Evolutionary conservation across 2,113 vertebrate species (phyloP), one percentile per base, ranked within the genome.

Genomic region (Hyperopisus bebe): DNA sequence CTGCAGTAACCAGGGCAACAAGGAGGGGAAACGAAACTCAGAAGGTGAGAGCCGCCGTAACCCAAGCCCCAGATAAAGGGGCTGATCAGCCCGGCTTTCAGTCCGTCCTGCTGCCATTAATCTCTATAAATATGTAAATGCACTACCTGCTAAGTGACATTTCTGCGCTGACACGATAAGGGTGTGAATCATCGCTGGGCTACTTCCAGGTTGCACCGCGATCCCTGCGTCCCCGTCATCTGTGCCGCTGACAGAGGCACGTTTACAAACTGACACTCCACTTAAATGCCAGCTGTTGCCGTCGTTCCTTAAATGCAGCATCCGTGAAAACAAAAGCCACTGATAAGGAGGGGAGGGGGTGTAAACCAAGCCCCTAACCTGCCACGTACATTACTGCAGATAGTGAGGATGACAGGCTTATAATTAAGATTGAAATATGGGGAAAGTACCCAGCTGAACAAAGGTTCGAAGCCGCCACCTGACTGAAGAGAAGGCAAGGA

Each of bases 81-180:
- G 7, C 87, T 66, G 80, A 44, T 7, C 42, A 46, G 19, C 42
- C 31, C 1, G 31, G 35, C 35, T 42, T 39, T 80, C 35, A 19
- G 9, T 39, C 15, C 35, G 1, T 80, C 74, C 87, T 13, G 21
- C 62, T 70, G 62, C 44, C 87, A 46, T 88, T 88, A n/a, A 66
- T 66, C 87, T 31, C 42, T 46, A 88, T 62, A 88, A 58, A 66
- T 66, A 66, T 88, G 87, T 10, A 88, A 88, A 89, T 89, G n/a
- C 35, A 24, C 31, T 58, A 89, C 74, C 74, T 83, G 74, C 77
- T 27, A 44, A 27, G 48, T 89, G 48, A 35, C 88, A 89, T 90
- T 74, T 87, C 46, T 70, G 51, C 55, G 39, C 77, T 82, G 53
- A 55, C 6, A 51, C 47, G 88, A 82, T 80, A 89, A 84, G 46